Evolutionary conservation across 1,140 invertebrate species (phyloP), one percentile per base, ranked within the genome.

Genomic region (Maconellicoccus hirsutus): DNA sequence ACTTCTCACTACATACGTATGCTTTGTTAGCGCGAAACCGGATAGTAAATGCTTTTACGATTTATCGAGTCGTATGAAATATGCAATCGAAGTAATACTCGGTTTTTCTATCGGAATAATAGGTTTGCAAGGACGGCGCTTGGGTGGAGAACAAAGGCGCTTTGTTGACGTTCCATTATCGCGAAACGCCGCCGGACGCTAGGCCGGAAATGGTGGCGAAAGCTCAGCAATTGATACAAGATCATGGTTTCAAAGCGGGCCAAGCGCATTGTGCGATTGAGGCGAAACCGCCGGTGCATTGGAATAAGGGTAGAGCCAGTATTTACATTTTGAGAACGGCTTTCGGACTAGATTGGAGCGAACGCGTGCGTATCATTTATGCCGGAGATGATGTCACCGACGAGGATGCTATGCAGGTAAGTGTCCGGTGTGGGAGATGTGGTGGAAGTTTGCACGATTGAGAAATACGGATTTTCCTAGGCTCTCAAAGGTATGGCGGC

Each of bases 61-160:
- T n/a, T n/a, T n/a, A n/a, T n/a, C n/a, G n/a, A n/a, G n/a, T n/a
- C n/a, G n/a, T n/a, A n/a, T n/a, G n/a, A n/a, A n/a, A n/a, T n/a
- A n/a, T n/a, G n/a, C n/a, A n/a, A n/a, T n/a, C n/a, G n/a, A n/a
- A n/a, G n/a, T n/a, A n/a, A n/a, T n/a, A n/a, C n/a, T n/a, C n/a
- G n/a, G n/a, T n/a, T n/a, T n/a, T n/a, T n/a, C n/a, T n/a, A n/a
- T n/a, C n/a, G n/a, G n/a, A n/a, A n/a, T n/a, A 72, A 22, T 70
- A 77, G 86, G 83, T 93, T 8, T 93, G 91, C 76, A 86, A 82
- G 74, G 89, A 94, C 75, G 92, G 92, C 27, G 92, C 92, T 0
- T 94, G 92, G 92, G 91, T 94, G 0, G 92, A 95, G 77, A 93
- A 93, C 77, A 95, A 95, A 80, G 92, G 91, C 12, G 88, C 91